A percentile compares a stretch with the other conserved stretches of the same genome.
Evolutionary conservation across 53 echinoderm and acorn worm species (phyloP).

Genomic region (Holothuria leucospilota): DNA sequence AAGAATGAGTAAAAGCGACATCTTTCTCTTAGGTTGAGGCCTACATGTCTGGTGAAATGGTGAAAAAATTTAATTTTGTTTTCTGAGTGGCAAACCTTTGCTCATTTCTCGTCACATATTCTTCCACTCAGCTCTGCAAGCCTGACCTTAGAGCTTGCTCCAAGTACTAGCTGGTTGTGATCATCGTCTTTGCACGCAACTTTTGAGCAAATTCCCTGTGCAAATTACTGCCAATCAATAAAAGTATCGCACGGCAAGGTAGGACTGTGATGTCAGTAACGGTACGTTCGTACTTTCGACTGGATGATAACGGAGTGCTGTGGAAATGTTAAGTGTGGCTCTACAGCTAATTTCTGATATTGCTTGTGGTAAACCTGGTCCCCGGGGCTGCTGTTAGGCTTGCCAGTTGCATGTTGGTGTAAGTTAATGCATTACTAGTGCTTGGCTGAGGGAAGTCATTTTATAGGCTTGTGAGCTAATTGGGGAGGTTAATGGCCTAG

Average conservation of each 20-base stretch:
- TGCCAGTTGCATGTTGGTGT: too few relatives aligned
- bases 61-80: too few relatives aligned
- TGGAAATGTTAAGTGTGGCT: not conserved
- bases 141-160: not conserved
- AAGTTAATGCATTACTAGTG: too few relatives aligned
- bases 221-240: constrained; percentile 47
- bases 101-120: not conserved
- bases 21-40: too few relatives aligned
- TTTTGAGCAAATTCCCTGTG: constrained; percentile 27
- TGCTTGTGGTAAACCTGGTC: not conserved
- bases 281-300: not conserved
- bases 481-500: too few relatives aligned
- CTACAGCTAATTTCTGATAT: constrained; percentile 28
- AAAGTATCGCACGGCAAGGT: constrained; percentile 27
- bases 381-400: constrained; percentile 9
- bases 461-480: too few relatives aligned
- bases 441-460: too few relatives aligned
- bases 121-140: constrained; percentile 10
- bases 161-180: not conserved
- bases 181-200: constrained; percentile 31
- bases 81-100: too few relatives aligned
- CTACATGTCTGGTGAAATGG: too few relatives aligned
- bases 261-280: not conserved
- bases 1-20: too few relatives aligned
- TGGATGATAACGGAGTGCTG: constrained; percentile 2